Evolutionary conservation across 2,797 vertebrate species (phyloP).

Genomic region (Leptatherina wallacei): DNA sequence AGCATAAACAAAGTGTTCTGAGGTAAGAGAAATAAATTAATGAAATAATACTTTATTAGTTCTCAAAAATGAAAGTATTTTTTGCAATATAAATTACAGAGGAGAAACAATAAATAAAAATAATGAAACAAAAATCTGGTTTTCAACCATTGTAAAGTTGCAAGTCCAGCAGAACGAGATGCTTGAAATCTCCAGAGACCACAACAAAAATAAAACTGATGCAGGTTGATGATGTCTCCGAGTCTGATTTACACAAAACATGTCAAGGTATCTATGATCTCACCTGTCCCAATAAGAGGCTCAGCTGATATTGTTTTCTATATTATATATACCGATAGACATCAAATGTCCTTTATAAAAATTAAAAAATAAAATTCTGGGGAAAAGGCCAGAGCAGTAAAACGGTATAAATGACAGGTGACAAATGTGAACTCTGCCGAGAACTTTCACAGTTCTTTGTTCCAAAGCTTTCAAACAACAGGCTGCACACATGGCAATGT

Average conservation of each 20-base stretch:
- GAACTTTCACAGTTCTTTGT: slow-evolving; percentile 15
- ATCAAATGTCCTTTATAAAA: slow-evolving; percentile 13
- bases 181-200: background rate
- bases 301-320: background rate
- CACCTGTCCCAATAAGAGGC: background rate
- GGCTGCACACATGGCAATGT: slow-evolving; percentile 2
- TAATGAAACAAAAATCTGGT: background rate
- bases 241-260: background rate
- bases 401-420: slow-evolving; percentile 20
- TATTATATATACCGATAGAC: background rate
- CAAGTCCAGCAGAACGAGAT: background rate
- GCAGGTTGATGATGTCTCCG: background rate
- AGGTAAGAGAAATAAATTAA: background rate
- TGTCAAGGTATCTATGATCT: background rate
- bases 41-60: background rate
- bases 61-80: background rate
- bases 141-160: background rate
- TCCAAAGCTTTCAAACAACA: slow-evolving; percentile 14
- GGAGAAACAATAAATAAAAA: background rate
- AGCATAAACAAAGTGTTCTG: background rate
- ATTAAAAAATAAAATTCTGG: background rate
- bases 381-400: slow-evolving; percentile 30
- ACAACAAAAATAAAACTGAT: background rate
- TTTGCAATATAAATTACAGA: background rate
- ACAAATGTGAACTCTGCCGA: slow-evolving; percentile 6